phyloP scores from a whole-genome alignment of 2,113 vertebrate species.

The Stictonetta naevosa region DNA sequence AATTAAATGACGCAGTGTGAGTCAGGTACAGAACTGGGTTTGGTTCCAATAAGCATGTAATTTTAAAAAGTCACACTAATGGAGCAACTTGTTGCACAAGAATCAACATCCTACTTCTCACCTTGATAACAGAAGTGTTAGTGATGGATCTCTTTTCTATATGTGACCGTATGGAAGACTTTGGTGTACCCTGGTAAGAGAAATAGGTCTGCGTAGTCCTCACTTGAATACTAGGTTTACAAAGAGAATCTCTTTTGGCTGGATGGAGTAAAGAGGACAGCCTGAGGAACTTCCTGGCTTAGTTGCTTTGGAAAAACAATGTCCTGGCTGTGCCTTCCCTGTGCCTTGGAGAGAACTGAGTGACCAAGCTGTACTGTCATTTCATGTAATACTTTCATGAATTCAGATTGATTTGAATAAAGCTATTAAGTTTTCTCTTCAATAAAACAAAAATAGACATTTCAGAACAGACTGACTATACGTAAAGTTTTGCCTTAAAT shows the following conservation, averaged over 20 bases:
- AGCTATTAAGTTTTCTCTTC: neutral
- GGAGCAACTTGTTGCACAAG: conserved; percentile 29
- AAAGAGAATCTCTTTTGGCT: neutral
- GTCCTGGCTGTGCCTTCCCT: neutral
- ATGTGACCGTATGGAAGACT: neutral
- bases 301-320: neutral
- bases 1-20: conserved; percentile 48
- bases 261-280: neutral
- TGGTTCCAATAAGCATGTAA: conserved; percentile 16
- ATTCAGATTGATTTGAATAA: neutral
- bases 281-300: neutral
- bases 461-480: neutral
- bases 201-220: neutral
- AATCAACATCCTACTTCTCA: neutral
- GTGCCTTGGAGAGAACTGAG: neutral
- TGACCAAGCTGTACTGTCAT: neutral
- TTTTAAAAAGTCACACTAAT: conserved; percentile 2
- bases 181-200: neutral
- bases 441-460: neutral
- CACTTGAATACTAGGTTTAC: neutral
- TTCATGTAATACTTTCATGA: neutral
- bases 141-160: neutral
- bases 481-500: neutral
- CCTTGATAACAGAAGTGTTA: neutral
- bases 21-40: conserved; percentile 33